Base-by-base conservation (phyloP, 2,797 vertebrate species). In the Agapornis canus region DNA sequence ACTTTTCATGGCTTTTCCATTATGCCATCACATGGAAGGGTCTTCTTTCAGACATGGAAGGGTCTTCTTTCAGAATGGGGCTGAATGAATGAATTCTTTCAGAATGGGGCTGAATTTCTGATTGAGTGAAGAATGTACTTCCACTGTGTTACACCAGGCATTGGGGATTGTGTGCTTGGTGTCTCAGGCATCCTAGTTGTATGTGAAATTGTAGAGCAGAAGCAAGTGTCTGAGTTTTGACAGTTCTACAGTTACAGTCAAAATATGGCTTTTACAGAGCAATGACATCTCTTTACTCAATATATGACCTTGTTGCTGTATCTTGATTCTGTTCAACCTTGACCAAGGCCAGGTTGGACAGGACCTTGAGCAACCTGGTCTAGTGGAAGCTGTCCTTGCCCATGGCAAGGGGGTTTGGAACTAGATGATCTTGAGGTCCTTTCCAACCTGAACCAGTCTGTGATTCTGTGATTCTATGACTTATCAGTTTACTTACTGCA, bases 61-160 rank as follows among this genome's bases (percentile, higher is more conserved):
- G 13, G 39, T 78, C 40, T 47, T 88, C 51, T 69, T 60, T 86
- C 42, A 61, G 31, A 83, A 64, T 11, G 32, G 9, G 52, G 52
- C n/a, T 21, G 29, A n/a, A 11, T 54, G 51, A 54, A n/a, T 21
- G 51, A 54, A 21, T 51, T 86, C 47, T 68, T 63, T 86, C 37
- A 61, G 31, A 83, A 68, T 10, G 40, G 11, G 54, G 21, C 54
- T 21, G 31, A 54, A 9, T 66, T 82, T 95, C 42, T 82, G 63
- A 9, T 23, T 31, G 21, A 57, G 9, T 29, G 49, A 81, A 77
- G 27, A 17, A 29, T 19, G 3, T 0, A 0, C 26, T 66, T 70
- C 32, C 29, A 6, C 7, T 21, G 10, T 29, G 17, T 22, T n/a
- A 56, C 6, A 52, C 0, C 3, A 70, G 32, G 43, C 18, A n/a